Conservation (phyloP, 1,140 invertebrate genomes). For the Leptestheria dahalacensis region DNA sequence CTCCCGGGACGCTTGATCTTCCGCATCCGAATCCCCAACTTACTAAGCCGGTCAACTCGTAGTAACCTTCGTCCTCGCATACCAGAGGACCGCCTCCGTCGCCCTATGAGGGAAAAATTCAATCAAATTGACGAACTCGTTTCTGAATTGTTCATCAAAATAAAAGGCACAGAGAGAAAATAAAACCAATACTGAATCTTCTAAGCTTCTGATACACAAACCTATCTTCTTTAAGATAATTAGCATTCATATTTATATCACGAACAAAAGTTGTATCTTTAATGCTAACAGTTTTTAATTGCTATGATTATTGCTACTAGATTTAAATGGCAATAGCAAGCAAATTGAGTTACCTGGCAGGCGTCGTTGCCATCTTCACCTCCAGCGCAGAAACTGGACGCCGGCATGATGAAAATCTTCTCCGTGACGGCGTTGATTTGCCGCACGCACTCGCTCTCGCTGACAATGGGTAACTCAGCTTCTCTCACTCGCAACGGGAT, state of each 20-base stretch:
- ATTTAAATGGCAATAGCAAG: neutral
- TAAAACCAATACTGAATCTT: neutral
- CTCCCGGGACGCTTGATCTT: slow-evolving; percentile 69
- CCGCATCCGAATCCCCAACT: slow-evolving; percentile 89
- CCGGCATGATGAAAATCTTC: slow-evolving; percentile 81
- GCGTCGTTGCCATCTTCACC: slow-evolving; percentile 83
- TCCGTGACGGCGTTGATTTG: slow-evolving; percentile 87
- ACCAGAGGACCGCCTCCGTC: slow-evolving; percentile 82
- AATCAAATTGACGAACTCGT: slow-evolving; percentile 8
- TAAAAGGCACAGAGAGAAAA: neutral
- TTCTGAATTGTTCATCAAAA: neutral
- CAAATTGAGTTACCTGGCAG: slow-evolving; percentile 57
- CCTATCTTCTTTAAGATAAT: no score
- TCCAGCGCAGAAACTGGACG: slow-evolving; percentile 79
- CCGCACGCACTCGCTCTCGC: slow-evolving; percentile 73
- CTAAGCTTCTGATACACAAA: no score
- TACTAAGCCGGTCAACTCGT: slow-evolving; percentile 74
- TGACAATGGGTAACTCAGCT: slow-evolving; percentile 83
- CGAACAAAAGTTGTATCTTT: neutral
- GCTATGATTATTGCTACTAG: neutral
- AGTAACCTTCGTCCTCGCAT: slow-evolving; percentile 83
- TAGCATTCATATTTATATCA: no score
- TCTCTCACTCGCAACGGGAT: slow-evolving; percentile 75
- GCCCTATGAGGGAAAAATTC: slow-evolving; percentile 53
- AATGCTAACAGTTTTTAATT: neutral